A percentile compares a stretch with the other conserved stretches of the same genome.
These are phyloP conservation scores for Suncus etruscus DNA, from an alignment of 2,113 vertebrate species.

Conservation along the genomic window DNA sequence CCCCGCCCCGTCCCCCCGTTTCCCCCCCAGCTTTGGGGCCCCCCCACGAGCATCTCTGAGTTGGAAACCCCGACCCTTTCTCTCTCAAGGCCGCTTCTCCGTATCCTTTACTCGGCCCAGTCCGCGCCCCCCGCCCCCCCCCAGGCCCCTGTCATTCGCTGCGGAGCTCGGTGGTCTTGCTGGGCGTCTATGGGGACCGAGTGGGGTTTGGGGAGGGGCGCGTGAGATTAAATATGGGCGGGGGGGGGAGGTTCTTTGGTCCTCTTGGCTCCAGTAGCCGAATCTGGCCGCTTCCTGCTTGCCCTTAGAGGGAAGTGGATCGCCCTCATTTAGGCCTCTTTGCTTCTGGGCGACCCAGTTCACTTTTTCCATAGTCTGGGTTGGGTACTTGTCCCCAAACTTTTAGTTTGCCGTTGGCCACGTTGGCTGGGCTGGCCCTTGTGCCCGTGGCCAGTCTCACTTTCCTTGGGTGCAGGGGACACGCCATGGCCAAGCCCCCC, in stretches of 20 bases:
- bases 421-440: constrained; percentile 16
- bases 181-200: background rate
- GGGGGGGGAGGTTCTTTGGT: background rate
- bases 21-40: constrained; percentile 11
- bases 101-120: constrained; percentile 25
- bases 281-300: constrained; percentile 31
- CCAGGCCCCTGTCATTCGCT: constrained; percentile 37
- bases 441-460: background rate
- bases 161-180: constrained; percentile 49
- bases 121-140: background rate
- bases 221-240: constrained; percentile 22
- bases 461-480: background rate
- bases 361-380: constrained; percentile 30
- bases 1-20: background rate
- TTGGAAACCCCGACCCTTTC: constrained; percentile 27
- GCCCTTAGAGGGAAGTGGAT: constrained; percentile 37
- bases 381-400: background rate
- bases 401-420: constrained; percentile 17
- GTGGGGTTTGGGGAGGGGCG: background rate
- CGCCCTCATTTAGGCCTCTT: constrained; percentile 3
- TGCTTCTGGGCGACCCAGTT: background rate
- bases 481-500: background rate
- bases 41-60: background rate
- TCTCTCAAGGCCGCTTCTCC: constrained; percentile 30
- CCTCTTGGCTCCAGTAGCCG: constrained; percentile 13